Evolutionary conservation across 1,140 invertebrate genomes (phyloP).

Genomic region (Schlechtendalia chinensis): DNA sequence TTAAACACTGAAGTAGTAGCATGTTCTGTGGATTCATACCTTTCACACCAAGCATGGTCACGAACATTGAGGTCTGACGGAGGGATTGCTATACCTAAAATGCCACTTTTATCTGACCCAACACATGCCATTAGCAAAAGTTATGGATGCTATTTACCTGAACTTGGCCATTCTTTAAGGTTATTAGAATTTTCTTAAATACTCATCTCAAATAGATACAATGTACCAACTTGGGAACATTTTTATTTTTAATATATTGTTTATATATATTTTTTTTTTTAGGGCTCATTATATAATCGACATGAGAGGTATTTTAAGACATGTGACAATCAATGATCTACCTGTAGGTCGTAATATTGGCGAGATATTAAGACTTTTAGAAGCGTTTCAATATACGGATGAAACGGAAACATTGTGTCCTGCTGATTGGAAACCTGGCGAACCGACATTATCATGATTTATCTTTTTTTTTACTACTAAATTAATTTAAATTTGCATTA

Average conservation of each 20-base stretch:
- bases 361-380: conserved; percentile 63
- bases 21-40: conserved; percentile 87
- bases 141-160: conserved; percentile 93
- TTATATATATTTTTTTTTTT: conserved; percentile 28
- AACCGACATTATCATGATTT: conserved; percentile 45
- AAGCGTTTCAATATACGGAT: conserved; percentile 66
- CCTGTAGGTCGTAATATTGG: conserved; percentile 66
- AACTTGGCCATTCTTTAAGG: conserved; percentile 89
- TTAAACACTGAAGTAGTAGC: conserved; percentile 82
- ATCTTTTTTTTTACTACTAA: background rate
- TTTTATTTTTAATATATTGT: background rate
- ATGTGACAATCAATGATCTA: conserved; percentile 62
- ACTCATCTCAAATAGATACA: background rate
- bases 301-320: conserved; percentile 55
- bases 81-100: conserved; percentile 92
- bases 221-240: background rate
- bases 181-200: conserved; percentile 38
- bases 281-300: conserved; percentile 59
- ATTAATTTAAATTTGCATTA: conserved; percentile 11
- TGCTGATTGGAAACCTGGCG: conserved; percentile 53
- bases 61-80: conserved; percentile 92
- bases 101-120: conserved; percentile 95
- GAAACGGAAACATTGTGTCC: conserved; percentile 55
- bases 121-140: conserved; percentile 78
- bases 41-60: conserved; percentile 90